These are phyloP conservation scores for Schizopygopsis pylzovi DNA, from an alignment of 2,797 vertebrate genomes.

Conservation along the genomic window DNA sequence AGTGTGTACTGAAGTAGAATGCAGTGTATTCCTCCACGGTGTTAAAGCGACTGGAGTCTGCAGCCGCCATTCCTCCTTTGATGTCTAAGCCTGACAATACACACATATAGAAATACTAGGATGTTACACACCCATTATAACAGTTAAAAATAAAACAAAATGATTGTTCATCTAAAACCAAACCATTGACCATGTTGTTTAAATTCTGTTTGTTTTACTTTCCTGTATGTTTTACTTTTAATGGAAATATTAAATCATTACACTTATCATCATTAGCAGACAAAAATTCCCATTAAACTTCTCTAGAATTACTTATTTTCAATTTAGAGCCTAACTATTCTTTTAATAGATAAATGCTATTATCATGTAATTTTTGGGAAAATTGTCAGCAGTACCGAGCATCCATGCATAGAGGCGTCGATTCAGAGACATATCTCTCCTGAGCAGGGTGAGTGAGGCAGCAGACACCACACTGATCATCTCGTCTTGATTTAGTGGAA, in stretches of 20 bases:
- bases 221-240: not conserved
- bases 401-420: slow-evolving; percentile 96
- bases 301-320: not conserved
- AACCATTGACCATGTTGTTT: not conserved
- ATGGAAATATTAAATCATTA: not conserved
- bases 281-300: not conserved
- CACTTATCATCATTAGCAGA: not conserved
- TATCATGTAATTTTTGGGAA: not conserved
- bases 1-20: slow-evolving; percentile 91
- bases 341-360: not conserved
- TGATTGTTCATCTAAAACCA: not conserved
- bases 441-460: slow-evolving; percentile 88
- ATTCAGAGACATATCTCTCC: slow-evolving; percentile 98
- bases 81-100: slow-evolving; percentile 85
- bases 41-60: slow-evolving; percentile 76
- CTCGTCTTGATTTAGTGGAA: slow-evolving; percentile 80
- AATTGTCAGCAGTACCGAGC: slow-evolving; percentile 79
- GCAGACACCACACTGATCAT: slow-evolving; percentile 85
- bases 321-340: not conserved
- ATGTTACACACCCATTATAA: no score
- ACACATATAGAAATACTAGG: not conserved
- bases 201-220: not conserved
- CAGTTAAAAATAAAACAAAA: not conserved
- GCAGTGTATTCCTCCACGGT: slow-evolving; percentile 84
- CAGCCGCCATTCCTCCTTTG: slow-evolving; percentile 86